Base-by-base conservation (phyloP, 1,140 invertebrate genomes). In the Drosophila pallidifrons region DNA sequence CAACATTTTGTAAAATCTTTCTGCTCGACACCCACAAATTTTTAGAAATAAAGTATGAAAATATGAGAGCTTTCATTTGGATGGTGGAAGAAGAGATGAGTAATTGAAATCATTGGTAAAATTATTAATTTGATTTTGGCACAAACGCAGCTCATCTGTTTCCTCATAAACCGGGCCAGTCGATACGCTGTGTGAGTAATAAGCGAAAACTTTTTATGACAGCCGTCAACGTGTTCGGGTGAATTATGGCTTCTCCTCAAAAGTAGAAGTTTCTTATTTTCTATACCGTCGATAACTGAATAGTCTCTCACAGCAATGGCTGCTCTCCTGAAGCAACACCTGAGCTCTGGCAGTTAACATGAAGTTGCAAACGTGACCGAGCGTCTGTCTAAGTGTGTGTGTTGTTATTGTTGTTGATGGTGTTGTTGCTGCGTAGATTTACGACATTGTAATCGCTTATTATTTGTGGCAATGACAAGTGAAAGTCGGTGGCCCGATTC, bases 71-170 rank as follows among this genome's bases (percentile, higher is more conserved):
- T 5, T 46, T 6, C 16, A 11, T 11, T 10, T 41, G 0, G 38
- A 41, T 41, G 2, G 7, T 20, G 2, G 16, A 35, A 64, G 13
- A 32, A 10, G n/a, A 16, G 7, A 15, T 45, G 61, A 80, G 77
- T 69, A 61, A 68, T 70, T 28, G 58, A 59, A 78, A 72, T 81
- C 66, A 81, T 78, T 86, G 74, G 60, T 65, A 73, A 70, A 75
- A 86, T 86, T 75, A 87, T 87, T 81, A 86, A 86, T 86, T 79
- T 70, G 75, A 86, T 86, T 69, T 73, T 49, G 63, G 47, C n/a
- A 47, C 41, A 55, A 68, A 10, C 10, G 35, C 35, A 10, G 35
- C 35, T 38, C 35, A 38, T 38, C 35, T 11, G 35, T 11, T 32
- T 1, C 35, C 35, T 10, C 8, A 2, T 10, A 32, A 32, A 32